These are phyloP conservation scores for Pseudotriccus pelzelni DNA, from an alignment of 2,797 vertebrate genomes.

Conservation along the genomic window DNA sequence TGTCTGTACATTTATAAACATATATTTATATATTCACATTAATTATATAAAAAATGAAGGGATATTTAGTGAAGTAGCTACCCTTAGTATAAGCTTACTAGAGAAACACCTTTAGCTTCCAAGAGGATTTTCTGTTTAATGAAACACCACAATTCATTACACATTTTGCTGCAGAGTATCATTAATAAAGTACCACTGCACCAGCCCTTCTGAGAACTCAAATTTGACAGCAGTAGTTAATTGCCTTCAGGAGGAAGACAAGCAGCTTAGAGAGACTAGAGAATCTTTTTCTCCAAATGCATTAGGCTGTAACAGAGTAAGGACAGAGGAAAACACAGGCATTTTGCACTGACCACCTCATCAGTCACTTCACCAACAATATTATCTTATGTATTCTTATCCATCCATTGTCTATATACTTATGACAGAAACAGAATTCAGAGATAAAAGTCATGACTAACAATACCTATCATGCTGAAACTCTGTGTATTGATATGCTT, in stretches of 20 bases:
- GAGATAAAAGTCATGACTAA: background rate
- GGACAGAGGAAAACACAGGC: background rate
- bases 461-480: background rate
- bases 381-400: background rate
- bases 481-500: background rate
- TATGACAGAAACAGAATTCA: background rate
- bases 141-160: slow-evolving; percentile 33
- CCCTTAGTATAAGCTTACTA: background rate
- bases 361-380: background rate
- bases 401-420: background rate
- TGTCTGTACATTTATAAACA: background rate
- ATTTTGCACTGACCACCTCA: background rate
- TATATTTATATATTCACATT: background rate
- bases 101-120: background rate
- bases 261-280: slow-evolving; percentile 17
- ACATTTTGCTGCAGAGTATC: slow-evolving; percentile 46
- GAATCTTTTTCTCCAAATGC: slow-evolving; percentile 4
- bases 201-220: slow-evolving; percentile 30
- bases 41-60: background rate
- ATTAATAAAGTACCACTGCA: slow-evolving; percentile 60
- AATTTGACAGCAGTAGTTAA: slow-evolving; percentile 48
- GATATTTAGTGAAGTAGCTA: background rate
- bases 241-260: slow-evolving; percentile 35
- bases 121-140: slow-evolving; percentile 45
- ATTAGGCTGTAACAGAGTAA: background rate